phyloP scores from a whole-genome alignment of 2,888 invertebrate species.

The Rotaria sp. region DNA sequence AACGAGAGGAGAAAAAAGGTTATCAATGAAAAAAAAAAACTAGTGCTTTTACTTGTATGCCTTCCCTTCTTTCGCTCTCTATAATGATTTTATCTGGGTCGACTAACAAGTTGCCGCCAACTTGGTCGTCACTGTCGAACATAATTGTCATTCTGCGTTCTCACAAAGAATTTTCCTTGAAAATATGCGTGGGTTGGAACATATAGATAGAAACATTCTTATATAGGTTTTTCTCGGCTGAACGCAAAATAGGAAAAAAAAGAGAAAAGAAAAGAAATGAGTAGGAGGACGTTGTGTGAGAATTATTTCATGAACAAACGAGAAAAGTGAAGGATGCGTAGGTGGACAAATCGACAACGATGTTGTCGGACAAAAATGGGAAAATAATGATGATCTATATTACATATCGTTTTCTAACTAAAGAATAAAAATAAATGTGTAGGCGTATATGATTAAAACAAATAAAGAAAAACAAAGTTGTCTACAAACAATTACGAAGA shows the following conservation, averaged over 20 bases:
- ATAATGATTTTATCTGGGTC: background rate
- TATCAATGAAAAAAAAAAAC: background rate
- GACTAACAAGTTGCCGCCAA: conserved; percentile 5
- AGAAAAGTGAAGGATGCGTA: background rate
- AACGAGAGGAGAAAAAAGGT: background rate
- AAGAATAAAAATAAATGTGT: background rate
- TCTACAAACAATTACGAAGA: background rate
- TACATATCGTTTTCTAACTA: background rate
- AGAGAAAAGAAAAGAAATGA: background rate
- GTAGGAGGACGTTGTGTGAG: background rate
- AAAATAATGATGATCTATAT: background rate
- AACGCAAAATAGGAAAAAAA: background rate
- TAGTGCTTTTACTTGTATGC: background rate
- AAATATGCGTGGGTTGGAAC: background rate
- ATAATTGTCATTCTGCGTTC: conserved; percentile 3
- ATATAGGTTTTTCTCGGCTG: background rate
- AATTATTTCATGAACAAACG: background rate
- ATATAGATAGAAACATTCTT: background rate
- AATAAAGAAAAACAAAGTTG: background rate
- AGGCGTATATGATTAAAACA: background rate
- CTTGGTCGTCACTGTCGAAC: background rate
- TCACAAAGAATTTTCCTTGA: background rate
- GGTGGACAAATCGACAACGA: conserved; percentile 3
- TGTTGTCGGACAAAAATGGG: background rate
- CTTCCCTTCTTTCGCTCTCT: background rate